Base-by-base conservation (phyloP, 53 echinoderm and acorn worm genomes). In the Echinarachnius parma region DNA sequence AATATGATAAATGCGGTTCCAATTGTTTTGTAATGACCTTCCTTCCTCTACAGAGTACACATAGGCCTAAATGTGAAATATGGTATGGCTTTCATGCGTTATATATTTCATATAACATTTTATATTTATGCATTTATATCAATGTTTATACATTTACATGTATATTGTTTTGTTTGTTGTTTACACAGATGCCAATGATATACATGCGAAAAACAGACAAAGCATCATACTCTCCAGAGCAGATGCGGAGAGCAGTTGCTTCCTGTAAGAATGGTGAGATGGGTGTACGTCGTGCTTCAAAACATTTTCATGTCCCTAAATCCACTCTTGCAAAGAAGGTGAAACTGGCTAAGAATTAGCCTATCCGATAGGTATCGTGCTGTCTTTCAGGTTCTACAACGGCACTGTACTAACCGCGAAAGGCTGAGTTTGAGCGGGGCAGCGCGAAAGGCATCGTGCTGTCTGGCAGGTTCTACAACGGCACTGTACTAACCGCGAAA, bases 141-240 rank as follows among this genome's bases (percentile, higher is more conserved):
- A 13, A 39, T 39, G 42, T 39, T 39, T 39, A 39, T 39, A 7
- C 7, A 39, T 39, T n/a, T n/a, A n/a, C n/a, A n/a, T n/a, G 7
- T 39, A 7, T 39, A 39, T 39, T 39, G 42, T 39, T 39, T 39
- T 39, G 13, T 39, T 39, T 39, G 42, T 39, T 54, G 21, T 54
- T 54, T 61, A 22, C 24, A 25, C 69, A 68, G 69, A 68, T 68
- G 69, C 69, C 69, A 4, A 68, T 68, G 69, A 47, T 28, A 14
- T 61, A 61, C 3, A 14, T 3, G 18, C 4, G 62, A 33, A 61
- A 61, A 27, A 47, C 69, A 8, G n/a, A 46, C 4, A 21, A 48
- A 1, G 49, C 23, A 26, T 28, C 49, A n/a, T 68, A 48, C 47
- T 68, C 69, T 27, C 46, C 46, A 31, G 69, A 25, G 48, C 47